Base-by-base conservation (phyloP, 2,113 vertebrate species). In the Xenopus laevis region DNA sequence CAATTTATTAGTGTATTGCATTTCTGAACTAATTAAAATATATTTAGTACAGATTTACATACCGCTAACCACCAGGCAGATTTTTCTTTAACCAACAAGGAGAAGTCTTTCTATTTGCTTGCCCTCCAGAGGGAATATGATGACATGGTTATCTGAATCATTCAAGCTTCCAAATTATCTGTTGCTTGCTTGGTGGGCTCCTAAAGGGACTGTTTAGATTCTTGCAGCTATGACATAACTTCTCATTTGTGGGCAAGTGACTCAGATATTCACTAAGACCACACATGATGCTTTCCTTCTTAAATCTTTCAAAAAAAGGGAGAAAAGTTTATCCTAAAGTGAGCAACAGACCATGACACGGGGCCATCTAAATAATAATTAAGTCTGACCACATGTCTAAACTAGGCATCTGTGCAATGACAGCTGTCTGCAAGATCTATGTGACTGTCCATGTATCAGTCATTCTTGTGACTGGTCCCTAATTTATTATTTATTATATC, bases 181-280 rank as follows among this genome's bases (percentile, higher is more conserved):
- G 33, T 7, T 40, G 61, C 61, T 53, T 20, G 44, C 27, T 65
- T 78, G 62, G 13, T 7, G 21, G 44, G 57, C 82, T 81, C 78
- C 80, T 77, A 71, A 3, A 30, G 55, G 58, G 53, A 53, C 0
- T 62, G 21, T 55, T 78, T 65, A 79, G 78, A 63, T 80, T 33
- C 33, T 52, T 12, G 50, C 68, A 69, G 21, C 27, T 23, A 53
- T 62, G 62, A 68, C 65, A 50, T 52, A 65, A 52, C 69, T 78
- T 80, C 70, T 83, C 47, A 66, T 80, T 60, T 82, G 82, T 76
- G 78, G 78, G 66, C 71, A 72, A 80, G 71, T 79, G 79, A 84
- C 77, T 82, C 84, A 72, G 68, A 78, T 76, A 77, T 80, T 79
- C 13, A 0, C 71, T 82, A 79, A 84, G 85, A 83, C 78, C 81